Base-by-base conservation (phyloP, 37 sponge, comb jelly and placozoan genomes). In the Chondrilla cf. caribensis region DNA sequence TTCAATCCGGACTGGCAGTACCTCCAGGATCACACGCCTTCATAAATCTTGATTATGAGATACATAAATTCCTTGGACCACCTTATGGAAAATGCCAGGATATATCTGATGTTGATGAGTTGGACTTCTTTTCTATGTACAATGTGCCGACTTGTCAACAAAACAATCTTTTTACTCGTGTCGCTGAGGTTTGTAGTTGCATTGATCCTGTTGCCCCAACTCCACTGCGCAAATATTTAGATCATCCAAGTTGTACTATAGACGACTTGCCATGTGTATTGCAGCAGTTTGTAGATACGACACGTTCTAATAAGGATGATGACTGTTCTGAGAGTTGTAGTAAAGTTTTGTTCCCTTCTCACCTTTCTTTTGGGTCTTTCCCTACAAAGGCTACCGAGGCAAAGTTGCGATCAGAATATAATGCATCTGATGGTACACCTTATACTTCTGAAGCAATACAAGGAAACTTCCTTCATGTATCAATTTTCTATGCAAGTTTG, bases 381-480 rank as follows among this genome's bases (percentile, higher is more conserved):
- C 68, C 68, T 29, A 19, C 41, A 5, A 29, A 6, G 29, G 6
- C 6, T 29, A 6, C 25, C 64, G 25, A 29, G 7, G 25, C 22
- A 7, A 62, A 7, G 25, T 19, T 62, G 6, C 25, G 29, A 29
- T 5, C 5, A n/a, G 15, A 15, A 4, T 11, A 47, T 14, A 47
- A 47, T 47, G 51, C 51, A 47, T 47, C 51, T 11, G 25, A 73
- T 22, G 51, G 51, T 11, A 14, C 51, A 14, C 51, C 51, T 47
- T 47, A 47, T 11, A 47, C 51, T 14, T 6, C 51, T 47, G 51
- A 47, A 47, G 51, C 6, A 14, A 11, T 47, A 2, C 55, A 55
- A 18, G 38, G 80, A 17, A 86, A 54, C 86, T 70, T 73, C 36
- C n/a, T 86, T 21, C 51, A 54, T 1, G 64, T 86, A 42, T 62